Conservation (phyloP, 2,888 invertebrate genomes). For the Chrysolina americana region DNA sequence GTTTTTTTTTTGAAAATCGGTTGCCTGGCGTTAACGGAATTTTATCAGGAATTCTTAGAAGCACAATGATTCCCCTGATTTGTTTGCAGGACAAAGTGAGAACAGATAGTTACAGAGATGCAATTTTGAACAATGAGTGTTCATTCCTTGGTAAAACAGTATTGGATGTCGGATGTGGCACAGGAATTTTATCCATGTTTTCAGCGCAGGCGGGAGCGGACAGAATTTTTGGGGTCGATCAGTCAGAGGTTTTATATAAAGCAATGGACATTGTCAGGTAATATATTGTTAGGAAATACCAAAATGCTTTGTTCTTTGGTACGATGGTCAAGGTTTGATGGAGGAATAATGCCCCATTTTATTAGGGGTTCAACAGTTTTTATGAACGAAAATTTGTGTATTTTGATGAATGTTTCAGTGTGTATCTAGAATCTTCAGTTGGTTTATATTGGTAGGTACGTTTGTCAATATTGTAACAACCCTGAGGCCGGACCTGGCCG, state of each 20-base stretch:
- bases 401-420: too few relatives aligned
- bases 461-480: too few relatives aligned
- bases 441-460: too few relatives aligned
- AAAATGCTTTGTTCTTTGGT: background rate
- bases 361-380: too few relatives aligned
- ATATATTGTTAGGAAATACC: background rate
- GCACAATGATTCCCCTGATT: constrained; percentile 22
- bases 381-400: too few relatives aligned
- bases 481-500: too few relatives aligned
- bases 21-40: too few relatives aligned
- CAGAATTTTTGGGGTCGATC: constrained; percentile 93
- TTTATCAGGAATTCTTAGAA: too few relatives aligned
- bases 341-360: too few relatives aligned
- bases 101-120: constrained; percentile 89
- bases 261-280: constrained; percentile 95
- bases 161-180: constrained; percentile 97
- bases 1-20: too few relatives aligned
- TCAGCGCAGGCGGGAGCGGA: constrained; percentile 94
- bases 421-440: too few relatives aligned
- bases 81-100: constrained; percentile 80
- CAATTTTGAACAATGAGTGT: constrained; percentile 82
- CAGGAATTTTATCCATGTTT: constrained; percentile 98
- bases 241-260: constrained; percentile 95
- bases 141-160: constrained; percentile 84
- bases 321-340: too few relatives aligned